A percentile compares a stretch with the other conserved stretches of the same genome.
Evolutionary conservation across 2,888 invertebrate species (phyloP).

Genomic region (Ochlodes sylvanus): DNA sequence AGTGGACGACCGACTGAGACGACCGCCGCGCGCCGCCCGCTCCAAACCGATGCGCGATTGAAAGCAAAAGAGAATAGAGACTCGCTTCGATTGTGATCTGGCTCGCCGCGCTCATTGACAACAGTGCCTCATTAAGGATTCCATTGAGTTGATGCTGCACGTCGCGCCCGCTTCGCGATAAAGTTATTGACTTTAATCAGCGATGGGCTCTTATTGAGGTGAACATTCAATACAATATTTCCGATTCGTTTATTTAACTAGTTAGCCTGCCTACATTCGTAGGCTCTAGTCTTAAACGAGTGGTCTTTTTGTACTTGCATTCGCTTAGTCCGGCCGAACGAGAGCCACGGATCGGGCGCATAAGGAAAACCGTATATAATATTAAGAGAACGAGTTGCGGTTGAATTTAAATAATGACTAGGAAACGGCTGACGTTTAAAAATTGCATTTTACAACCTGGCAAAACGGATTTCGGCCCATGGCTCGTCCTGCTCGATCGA

Average conservation of each 20-base stretch:
- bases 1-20: conserved; percentile 50
- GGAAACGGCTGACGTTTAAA: conserved; percentile 55
- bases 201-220: conserved; percentile 36
- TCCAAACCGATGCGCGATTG: conserved; percentile 54
- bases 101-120: conserved; percentile 60
- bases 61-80: conserved; percentile 62
- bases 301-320: conserved; percentile 28
- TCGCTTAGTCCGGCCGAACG: conserved; percentile 18
- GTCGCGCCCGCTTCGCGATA: conserved; percentile 32
- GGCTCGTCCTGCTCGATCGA: conserved; percentile 57
- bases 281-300: conserved; percentile 24
- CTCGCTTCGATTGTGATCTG: conserved; percentile 56
- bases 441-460: conserved; percentile 49
- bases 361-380: conserved; percentile 33
- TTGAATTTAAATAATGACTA: conserved; percentile 57
- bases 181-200: conserved; percentile 39
- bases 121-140: conserved; percentile 63
- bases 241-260: conserved; percentile 37
- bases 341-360: conserved; percentile 25
- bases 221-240: conserved; percentile 37
- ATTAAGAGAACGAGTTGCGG: conserved; percentile 34
- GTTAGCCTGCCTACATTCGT: conserved; percentile 27
- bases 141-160: conserved; percentile 47
- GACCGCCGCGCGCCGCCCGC: conserved; percentile 52
- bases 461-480: conserved; percentile 58